Conservation (phyloP, 2,888 invertebrate genomes). For the Ariolimax columbianus region DNA sequence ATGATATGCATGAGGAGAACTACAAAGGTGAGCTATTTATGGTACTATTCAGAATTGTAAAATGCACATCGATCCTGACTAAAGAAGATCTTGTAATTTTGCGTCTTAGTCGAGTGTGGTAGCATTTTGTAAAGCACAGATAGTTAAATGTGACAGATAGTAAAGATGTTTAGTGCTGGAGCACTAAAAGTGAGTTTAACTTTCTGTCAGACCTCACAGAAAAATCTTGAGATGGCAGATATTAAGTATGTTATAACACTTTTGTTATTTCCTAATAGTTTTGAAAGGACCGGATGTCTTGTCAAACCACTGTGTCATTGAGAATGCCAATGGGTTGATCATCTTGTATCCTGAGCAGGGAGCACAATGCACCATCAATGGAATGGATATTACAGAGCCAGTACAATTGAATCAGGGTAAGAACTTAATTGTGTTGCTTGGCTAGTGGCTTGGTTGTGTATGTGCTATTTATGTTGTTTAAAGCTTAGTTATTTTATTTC, state of each 20-base stretch:
- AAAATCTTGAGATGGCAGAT: neutral
- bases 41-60: neutral
- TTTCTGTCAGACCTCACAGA: neutral
- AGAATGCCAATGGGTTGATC: constrained; percentile 68
- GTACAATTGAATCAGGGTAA: constrained; percentile 74
- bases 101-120: no score
- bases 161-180: neutral
- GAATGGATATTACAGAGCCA: constrained; percentile 67
- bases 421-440: constrained; percentile 15
- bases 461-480: no score
- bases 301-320: constrained; percentile 74
- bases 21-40: constrained; percentile 40
- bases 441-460: neutral
- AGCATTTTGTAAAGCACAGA: no score
- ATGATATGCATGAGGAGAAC: constrained; percentile 84
- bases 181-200: neutral
- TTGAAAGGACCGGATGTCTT: constrained; percentile 71
- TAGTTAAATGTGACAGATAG: neutral
- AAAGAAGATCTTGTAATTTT: neutral
- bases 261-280: constrained; percentile 77
- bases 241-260: neutral
- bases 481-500: no score
- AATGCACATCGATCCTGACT: neutral
- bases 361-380: constrained; percentile 72
- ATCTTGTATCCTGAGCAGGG: constrained; percentile 67